phyloP scores from a whole-genome alignment of 2,888 invertebrate genomes.

The Melangyna quadrimaculata region DNA sequence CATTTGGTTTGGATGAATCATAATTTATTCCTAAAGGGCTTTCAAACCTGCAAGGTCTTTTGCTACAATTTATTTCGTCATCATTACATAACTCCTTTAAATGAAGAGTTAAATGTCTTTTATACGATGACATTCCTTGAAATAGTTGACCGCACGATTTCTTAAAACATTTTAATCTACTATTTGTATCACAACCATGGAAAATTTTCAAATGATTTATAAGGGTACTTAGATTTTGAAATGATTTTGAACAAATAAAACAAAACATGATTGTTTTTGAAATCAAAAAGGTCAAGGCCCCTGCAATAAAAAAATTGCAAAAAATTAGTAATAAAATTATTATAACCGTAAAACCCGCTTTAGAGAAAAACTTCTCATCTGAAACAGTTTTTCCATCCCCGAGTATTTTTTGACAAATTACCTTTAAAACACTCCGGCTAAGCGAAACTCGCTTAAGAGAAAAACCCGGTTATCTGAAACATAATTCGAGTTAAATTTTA shows the following conservation, averaged over 20 bases:
- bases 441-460: too few species aligned
- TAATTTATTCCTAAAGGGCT: neutral
- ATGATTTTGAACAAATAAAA: slow-evolving; percentile 7
- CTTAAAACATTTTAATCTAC: neutral
- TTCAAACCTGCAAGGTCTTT: neutral
- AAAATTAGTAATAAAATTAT: neutral
- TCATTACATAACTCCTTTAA: neutral
- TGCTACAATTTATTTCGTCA: neutral
- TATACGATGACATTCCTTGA: slow-evolving; percentile 12
- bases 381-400: too few species aligned
- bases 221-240: neutral
- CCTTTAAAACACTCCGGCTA: too few species aligned
- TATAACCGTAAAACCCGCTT: too few species aligned
- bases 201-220: slow-evolving; percentile 21
- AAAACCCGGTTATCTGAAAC: too few species aligned
- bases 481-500: too few species aligned
- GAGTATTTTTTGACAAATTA: too few species aligned
- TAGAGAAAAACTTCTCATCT: too few species aligned
- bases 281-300: neutral
- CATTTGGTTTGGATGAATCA: too few species aligned
- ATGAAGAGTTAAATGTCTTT: slow-evolving; percentile 6
- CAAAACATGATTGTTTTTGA: slow-evolving; percentile 16
- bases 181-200: slow-evolving; percentile 14
- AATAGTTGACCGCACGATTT: slow-evolving; percentile 15
- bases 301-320: too few species aligned